phyloP scores from a whole-genome alignment of 2,113 vertebrate species.

The Geococcyx californianus region DNA sequence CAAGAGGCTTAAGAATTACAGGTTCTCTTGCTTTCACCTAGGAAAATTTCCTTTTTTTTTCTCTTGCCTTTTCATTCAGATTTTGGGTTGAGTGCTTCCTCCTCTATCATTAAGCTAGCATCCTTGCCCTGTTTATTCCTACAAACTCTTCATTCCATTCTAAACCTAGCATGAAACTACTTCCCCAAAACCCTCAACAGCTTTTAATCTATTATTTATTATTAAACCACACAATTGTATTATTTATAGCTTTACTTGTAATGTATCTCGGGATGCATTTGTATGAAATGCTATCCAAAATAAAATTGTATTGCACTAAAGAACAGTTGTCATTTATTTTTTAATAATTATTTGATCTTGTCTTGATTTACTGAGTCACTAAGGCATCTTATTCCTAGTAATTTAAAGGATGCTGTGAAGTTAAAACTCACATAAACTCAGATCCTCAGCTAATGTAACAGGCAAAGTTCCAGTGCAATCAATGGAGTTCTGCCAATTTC shows the following conservation, averaged over 20 bases:
- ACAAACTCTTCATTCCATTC: not conserved
- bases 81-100: not conserved
- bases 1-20: not conserved
- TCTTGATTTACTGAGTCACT: constrained; percentile 56
- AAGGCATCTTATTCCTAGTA: constrained; percentile 36
- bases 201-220: constrained; percentile 62
- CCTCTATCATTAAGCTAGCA: not conserved
- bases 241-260: constrained; percentile 50
- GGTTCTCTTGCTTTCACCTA: not conserved
- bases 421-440: constrained; percentile 45
- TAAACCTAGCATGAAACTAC: not conserved
- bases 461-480: constrained; percentile 44
- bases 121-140: not conserved
- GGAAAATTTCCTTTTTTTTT: not conserved
- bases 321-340: constrained; percentile 58
- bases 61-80: not conserved
- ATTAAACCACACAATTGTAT: constrained; percentile 36
- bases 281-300: constrained; percentile 20
- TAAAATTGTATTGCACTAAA: constrained; percentile 30
- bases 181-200: not conserved
- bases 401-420: constrained; percentile 52
- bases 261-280: constrained; percentile 22
- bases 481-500: constrained; percentile 40
- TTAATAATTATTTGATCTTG: constrained; percentile 61
- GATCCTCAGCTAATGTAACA: constrained; percentile 34